Evolutionary conservation across 2,797 vertebrate genomes (phyloP).

Genomic region (Neopelma chrysocephalum): DNA sequence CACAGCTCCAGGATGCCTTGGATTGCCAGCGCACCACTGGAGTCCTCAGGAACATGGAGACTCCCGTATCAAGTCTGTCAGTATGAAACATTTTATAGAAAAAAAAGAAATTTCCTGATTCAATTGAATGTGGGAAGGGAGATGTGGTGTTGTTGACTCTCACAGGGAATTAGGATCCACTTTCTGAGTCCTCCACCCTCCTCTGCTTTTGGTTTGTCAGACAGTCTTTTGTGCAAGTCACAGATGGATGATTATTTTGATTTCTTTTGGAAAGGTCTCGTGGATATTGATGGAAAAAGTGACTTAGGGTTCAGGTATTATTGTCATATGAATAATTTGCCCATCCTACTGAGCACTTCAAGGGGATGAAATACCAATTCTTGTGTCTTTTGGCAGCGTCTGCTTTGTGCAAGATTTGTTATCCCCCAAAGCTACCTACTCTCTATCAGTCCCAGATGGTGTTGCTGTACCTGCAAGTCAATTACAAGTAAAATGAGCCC

Average conservation of each 20-base stretch:
- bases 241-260: not conserved
- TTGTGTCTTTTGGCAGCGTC: not conserved
- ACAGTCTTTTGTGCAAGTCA: not conserved
- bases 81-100: not conserved
- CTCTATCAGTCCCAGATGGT: not conserved
- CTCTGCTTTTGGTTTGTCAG: not conserved
- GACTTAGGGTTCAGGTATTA: not conserved
- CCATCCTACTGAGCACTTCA: not conserved
- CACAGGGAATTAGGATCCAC: not conserved
- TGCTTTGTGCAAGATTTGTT: not conserved
- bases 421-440: not conserved
- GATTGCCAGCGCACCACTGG: not conserved
- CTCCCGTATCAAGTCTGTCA: not conserved
- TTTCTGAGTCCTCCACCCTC: not conserved
- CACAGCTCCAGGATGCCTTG: not conserved
- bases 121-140: not conserved
- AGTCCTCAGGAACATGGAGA: not conserved
- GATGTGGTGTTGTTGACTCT: not conserved
- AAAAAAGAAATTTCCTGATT: not conserved
- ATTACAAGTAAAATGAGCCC: not conserved
- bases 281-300: not conserved
- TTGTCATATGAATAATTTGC: not conserved
- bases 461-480: not conserved
- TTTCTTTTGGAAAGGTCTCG: not conserved
- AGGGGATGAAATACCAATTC: not conserved